Conservation (phyloP, 2,797 vertebrate species). For the Tangara arthus region DNA sequence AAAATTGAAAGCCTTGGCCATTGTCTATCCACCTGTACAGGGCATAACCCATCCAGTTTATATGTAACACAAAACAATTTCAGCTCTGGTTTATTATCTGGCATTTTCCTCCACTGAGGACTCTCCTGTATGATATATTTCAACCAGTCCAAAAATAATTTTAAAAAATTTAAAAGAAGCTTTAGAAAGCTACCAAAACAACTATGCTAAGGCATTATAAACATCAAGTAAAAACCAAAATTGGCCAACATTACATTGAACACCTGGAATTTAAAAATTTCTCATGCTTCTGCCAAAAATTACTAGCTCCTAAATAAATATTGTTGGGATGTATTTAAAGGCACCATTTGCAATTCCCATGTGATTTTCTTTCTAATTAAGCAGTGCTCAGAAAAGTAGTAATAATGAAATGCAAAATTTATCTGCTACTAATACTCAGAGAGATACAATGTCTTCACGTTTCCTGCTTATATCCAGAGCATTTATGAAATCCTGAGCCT, state of each 20-base stretch:
- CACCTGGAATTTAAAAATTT: neutral
- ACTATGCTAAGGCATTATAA: neutral
- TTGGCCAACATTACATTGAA: neutral
- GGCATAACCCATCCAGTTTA: neutral
- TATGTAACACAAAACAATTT: neutral
- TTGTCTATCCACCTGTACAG: neutral
- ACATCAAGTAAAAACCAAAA: neutral
- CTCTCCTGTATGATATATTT: neutral
- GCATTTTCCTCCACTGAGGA: neutral
- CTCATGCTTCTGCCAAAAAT: neutral
- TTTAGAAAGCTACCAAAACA: neutral
- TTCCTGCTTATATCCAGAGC: neutral
- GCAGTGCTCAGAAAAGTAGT: neutral
- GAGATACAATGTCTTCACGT: neutral
- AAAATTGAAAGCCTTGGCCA: neutral
- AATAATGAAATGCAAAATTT: conserved; percentile 18
- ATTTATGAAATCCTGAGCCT: neutral
- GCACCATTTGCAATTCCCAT: conserved; percentile 29
- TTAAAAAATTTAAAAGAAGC: neutral
- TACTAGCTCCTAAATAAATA: neutral
- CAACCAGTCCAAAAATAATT: neutral
- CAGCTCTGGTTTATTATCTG: neutral
- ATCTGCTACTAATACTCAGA: neutral
- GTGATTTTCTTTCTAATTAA: conserved; percentile 52
- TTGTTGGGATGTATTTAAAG: neutral